These are phyloP conservation scores for Steinernema feltiae DNA, from an alignment of 1,140 invertebrate genomes.

Conservation along the genomic window DNA sequence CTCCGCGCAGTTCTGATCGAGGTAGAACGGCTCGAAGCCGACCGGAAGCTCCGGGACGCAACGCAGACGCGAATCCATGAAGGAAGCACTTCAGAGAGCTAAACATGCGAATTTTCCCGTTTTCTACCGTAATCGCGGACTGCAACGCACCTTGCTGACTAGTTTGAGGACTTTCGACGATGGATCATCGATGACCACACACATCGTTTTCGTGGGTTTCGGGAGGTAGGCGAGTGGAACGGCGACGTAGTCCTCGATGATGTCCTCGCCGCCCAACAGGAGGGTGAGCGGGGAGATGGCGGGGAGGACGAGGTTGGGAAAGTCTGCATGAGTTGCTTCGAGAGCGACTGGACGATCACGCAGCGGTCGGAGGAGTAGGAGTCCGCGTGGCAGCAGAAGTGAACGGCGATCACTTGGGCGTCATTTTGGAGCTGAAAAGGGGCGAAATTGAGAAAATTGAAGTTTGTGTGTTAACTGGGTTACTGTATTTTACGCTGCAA, in stretches of 20 bases:
- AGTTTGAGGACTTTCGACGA: slow-evolving; percentile 13
- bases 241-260: slow-evolving; percentile 26
- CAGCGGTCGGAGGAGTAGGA: slow-evolving; percentile 21
- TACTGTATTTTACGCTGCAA: too few relatives aligned
- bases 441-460: too few relatives aligned
- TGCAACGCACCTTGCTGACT: neutral
- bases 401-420: slow-evolving; percentile 18
- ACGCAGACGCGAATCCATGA: slow-evolving; percentile 25
- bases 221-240: slow-evolving; percentile 26
- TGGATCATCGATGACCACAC: slow-evolving; percentile 26
- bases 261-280: slow-evolving; percentile 16
- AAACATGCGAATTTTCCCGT: neutral
- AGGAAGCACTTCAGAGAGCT: slow-evolving; percentile 22
- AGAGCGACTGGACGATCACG: slow-evolving; percentile 25
- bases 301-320: slow-evolving; percentile 29
- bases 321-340: slow-evolving; percentile 22
- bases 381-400: slow-evolving; percentile 22
- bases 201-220: slow-evolving; percentile 18
- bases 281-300: slow-evolving; percentile 26
- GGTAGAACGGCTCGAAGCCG: neutral
- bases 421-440: slow-evolving; percentile 24
- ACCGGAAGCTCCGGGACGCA: slow-evolving; percentile 8
- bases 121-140: neutral
- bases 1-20: neutral
- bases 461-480: too few relatives aligned